A percentile compares a stretch with the other conserved stretches of the same genome.
Conservation (phyloP, 37 sponge, comb jelly and placozoan genomes). For the Diacarnus erythraeanus region DNA sequence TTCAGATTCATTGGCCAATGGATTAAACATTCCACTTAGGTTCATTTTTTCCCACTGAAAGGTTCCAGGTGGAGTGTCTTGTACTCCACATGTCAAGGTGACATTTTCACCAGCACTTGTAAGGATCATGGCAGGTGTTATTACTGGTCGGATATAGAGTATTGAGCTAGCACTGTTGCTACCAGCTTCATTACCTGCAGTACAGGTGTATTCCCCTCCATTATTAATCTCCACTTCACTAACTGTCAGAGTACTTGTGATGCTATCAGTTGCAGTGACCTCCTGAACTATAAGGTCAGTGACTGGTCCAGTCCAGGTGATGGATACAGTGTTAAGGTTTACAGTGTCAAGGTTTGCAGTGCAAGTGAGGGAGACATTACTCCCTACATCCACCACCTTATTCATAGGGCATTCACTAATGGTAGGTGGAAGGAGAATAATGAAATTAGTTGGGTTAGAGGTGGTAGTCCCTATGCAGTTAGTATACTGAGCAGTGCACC, state of each 20-base stretch:
- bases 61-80: slow-evolving; percentile 23
- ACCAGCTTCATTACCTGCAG: slow-evolving; percentile 64
- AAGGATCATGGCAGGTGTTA: slow-evolving; percentile 14
- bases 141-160: slow-evolving; percentile 22
- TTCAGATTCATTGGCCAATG: background rate
- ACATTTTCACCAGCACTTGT: background rate
- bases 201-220: slow-evolving; percentile 55
- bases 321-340: background rate
- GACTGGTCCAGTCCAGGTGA: slow-evolving; percentile 25
- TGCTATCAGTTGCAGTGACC: background rate
- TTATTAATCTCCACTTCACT: background rate
- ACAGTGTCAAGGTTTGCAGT: no score
- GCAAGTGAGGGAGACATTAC: slow-evolving; percentile 4
- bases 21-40: background rate
- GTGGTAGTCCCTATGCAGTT: background rate
- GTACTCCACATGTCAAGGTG: slow-evolving; percentile 42
- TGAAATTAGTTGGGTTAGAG: background rate
- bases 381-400: background rate
- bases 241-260: background rate
- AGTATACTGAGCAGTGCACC: background rate
- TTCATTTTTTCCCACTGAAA: slow-evolving; percentile 38
- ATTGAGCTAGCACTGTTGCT: slow-evolving; percentile 7
- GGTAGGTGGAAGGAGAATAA: background rate
- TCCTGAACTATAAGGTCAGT: background rate
- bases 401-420: background rate